Base-by-base conservation (phyloP, 1,140 invertebrate genomes). In the Ceratitis capitata region DNA sequence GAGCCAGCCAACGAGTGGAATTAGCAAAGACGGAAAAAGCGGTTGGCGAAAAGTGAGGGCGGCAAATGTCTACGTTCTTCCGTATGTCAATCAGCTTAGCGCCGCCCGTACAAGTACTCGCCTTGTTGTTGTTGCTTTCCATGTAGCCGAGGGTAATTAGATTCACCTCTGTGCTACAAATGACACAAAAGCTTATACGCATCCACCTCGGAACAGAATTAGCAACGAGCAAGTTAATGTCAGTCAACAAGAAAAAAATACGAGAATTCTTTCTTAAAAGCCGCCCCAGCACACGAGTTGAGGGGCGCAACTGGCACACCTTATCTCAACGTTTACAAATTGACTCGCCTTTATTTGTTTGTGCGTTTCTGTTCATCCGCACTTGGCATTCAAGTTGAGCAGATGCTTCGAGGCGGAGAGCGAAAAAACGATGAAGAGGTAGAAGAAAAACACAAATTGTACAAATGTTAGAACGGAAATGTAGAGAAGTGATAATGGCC, bases 21-120 rank as follows among this genome's bases (percentile, higher is more conserved):
- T 23, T 32, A 14, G 58, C 26, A n/a, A n/a, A n/a, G n/a, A n/a
- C n/a, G n/a, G n/a, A n/a, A n/a, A n/a, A n/a, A n/a, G n/a, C n/a
- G n/a, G n/a, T n/a, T n/a, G n/a, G n/a, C n/a, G n/a, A n/a, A n/a
- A n/a, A n/a, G n/a, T n/a, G n/a, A n/a, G n/a, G n/a, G n/a, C n/a
- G n/a, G n/a, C n/a, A n/a, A n/a, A n/a, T n/a, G n/a, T n/a, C n/a
- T n/a, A n/a, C n/a, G n/a, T n/a, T n/a, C n/a, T n/a, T n/a, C n/a
- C n/a, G n/a, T n/a, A n/a, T 78, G 69, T 78, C 35, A 45, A 78
- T 78, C 69, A 78, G 42, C 35, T 47, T 78, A 47, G 39, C n/a
- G n/a, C 23, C 23, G 39, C 1, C 16, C 10, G 16, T 42, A 69
- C 32, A 69, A 14, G 23, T 39, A n/a, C n/a, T n/a, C n/a, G n/a